phyloP scores from a whole-genome alignment of 1,140 invertebrate species.

The Steinernema feltiae region DNA sequence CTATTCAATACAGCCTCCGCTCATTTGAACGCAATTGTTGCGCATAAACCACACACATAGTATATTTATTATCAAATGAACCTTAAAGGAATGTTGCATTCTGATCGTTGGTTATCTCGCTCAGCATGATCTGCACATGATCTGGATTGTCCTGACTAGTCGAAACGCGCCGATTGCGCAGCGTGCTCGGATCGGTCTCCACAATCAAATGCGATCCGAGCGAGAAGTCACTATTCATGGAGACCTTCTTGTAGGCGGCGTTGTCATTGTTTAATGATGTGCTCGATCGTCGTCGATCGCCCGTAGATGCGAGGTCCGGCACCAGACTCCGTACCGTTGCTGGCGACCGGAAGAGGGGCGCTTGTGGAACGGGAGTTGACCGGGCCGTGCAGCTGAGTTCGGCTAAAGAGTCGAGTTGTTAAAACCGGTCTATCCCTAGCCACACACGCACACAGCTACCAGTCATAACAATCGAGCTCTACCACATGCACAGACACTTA shows the following conservation, averaged over 20 bases:
- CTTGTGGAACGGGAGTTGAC: conserved; percentile 2
- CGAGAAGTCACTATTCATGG: neutral
- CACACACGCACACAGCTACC: too few relatives aligned
- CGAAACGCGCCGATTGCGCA: neutral
- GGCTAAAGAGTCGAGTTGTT: neutral
- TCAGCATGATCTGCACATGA: neutral
- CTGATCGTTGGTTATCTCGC: conserved; percentile 1
- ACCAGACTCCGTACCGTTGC: conserved; percentile 6
- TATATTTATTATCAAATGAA: too few relatives aligned
- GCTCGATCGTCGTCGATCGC: conserved; percentile 12
- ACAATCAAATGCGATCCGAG: conserved; percentile 2
- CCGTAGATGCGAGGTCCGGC: neutral
- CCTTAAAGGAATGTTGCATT: neutral
- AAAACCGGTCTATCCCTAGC: neutral
- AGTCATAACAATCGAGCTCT: too few relatives aligned
- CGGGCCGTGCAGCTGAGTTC: conserved; percentile 11
- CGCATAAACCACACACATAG: too few relatives aligned
- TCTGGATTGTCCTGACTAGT: neutral
- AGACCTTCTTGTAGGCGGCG: neutral
- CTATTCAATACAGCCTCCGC: too few relatives aligned
- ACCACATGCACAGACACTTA: neutral
- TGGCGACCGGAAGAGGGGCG: neutral
- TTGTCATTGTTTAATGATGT: conserved; percentile 5
- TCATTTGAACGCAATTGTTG: too few relatives aligned
- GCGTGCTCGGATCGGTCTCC: neutral